Base-by-base conservation (phyloP, 2,797 vertebrate species). In the Phrynocephalus forsythii region DNA sequence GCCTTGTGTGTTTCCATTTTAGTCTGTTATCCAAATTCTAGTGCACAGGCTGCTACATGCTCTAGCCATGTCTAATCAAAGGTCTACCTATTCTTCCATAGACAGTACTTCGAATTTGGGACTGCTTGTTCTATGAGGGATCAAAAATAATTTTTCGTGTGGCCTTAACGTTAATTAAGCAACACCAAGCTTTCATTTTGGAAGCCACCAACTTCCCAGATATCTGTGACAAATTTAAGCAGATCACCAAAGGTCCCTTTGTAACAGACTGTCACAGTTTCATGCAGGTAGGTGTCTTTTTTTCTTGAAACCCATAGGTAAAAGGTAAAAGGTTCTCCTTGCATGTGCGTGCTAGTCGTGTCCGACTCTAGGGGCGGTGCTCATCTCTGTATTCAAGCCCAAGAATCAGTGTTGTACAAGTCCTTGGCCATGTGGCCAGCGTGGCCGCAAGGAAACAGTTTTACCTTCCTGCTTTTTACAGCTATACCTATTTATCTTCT, bases 61-160 rank as follows among this genome's bases (percentile, higher is more conserved):
- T 81, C 22, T 24, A 72, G 15, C 9, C 72, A 28, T 38, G 86
- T 7, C 68, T 85, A 38, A 83, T 86, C 28, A 44, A 91, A 71
- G 56, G 89, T 82, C 87, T 87, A 72, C 87, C 56, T 44, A 44
- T 73, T n/a, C 89, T 56, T 83, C 84, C 75, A 28, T 95, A 99
- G 99, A 99, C 99, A 0, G 98, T 99, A 84, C 96, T 99, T 83
- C 97, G 98, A 86, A 96, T 99, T 95, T 99, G 99, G 99, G 99
- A 99, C 89, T 98, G 98, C 93, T 95, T 99, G 56, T 99, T 99
- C 95, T 98, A 98, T 0, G 98, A 99, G 93, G 99, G 99, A 81
- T 99, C 98, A 10, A 99, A 99, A 95, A 97, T 99, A 79, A 96
- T 99, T 79, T 99, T 99, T 94, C 98, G 98, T 0, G 98, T 99